Evolutionary conservation across 2,113 vertebrate species (phyloP), one percentile per base, ranked within the genome.

Genomic region (Cephalopholis sonnerati): DNA sequence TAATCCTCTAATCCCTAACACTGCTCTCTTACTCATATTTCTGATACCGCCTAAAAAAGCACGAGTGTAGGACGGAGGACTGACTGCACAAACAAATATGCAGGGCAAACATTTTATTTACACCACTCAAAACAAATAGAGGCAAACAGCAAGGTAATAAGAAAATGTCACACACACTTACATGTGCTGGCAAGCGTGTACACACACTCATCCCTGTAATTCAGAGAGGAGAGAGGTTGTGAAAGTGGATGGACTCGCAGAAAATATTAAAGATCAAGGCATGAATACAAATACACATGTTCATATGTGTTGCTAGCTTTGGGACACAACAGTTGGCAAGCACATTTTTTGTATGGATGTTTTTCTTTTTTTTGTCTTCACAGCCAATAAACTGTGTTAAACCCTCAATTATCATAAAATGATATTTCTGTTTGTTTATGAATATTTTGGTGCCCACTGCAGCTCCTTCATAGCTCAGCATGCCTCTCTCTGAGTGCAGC

Each of bases 1-100:
- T 64, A 87, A 88, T 83, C 86, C 50, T 71, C 17, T 77, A 73
- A 86, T 87, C 87, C 77, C 16, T 16, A 16, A 71, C 2, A 24
- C 16, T 65, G 75, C 75, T 77, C 80, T 67, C 72, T 74, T 44
- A 29, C 29, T 78, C 62, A 71, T 17, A 36, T 50, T 68, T 41
- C 64, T 32, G 39, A 79, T 46, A 55, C 36, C 25, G 32, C 78
- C 75, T 84, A 68, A 59, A 74, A n/a, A 79, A 50, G 36, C 71
- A 65, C 0, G 11, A 75, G 36, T 1, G 6, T 3, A 29, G 46
- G 58, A 41, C 53, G 3, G 46, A 66, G 9, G n/a, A 55, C 66
- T 0, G 5, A 51, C 24, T 32, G 50, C 18, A 22, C 22, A 22
- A 41, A 59, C 74, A 88, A 69, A 86, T 55, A 82, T 20, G 41